These are phyloP conservation scores for Cylloceria caligata DNA, from an alignment of 2,888 invertebrate genomes.

Conservation along the genomic window DNA sequence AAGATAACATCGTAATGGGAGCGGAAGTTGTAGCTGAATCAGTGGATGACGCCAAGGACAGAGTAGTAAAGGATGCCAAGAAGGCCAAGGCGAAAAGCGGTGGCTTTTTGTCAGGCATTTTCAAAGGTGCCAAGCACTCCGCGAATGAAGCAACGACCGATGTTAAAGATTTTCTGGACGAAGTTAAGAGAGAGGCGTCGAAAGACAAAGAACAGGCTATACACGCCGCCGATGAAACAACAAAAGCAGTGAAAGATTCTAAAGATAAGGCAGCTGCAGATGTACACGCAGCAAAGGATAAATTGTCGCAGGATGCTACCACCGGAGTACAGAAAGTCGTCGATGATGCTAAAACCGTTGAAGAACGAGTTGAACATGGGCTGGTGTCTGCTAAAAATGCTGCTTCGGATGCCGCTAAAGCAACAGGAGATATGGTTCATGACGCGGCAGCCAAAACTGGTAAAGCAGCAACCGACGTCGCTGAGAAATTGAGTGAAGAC, in stretches of 20 bases:
- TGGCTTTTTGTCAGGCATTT: conserved; percentile 65
- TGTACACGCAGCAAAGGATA: conserved; percentile 75
- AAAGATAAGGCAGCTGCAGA: conserved; percentile 42
- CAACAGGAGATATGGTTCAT: conserved; percentile 40
- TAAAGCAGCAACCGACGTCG: conserved; percentile 69
- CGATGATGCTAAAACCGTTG: conserved; percentile 85
- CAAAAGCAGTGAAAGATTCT: conserved; percentile 33
- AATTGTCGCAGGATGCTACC: conserved; percentile 26
- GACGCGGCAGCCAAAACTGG: conserved; percentile 46
- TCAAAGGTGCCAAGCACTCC: conserved; percentile 59
- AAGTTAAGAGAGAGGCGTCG: conserved; percentile 58
- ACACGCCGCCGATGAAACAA: conserved; percentile 48
- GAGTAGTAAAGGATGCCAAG: conserved; percentile 59
- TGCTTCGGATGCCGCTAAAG: conserved; percentile 83
- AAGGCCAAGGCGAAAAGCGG: conserved; percentile 60
- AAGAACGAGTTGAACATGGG: conserved; percentile 82
- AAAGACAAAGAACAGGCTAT: conserved; percentile 59
- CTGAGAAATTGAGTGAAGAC: conserved; percentile 74
- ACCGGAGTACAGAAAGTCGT: conserved; percentile 74
- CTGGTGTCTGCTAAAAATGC: conserved; percentile 70
- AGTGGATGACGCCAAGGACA: conserved; percentile 52
- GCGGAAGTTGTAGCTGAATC: conserved; percentile 51
- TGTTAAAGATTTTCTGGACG: conserved; percentile 61
- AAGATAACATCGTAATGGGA: conserved; percentile 44
- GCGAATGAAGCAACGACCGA: conserved; percentile 51